Evolutionary conservation across 2,888 invertebrate genomes (phyloP).

Genomic region (Amphipoea lucens): DNA sequence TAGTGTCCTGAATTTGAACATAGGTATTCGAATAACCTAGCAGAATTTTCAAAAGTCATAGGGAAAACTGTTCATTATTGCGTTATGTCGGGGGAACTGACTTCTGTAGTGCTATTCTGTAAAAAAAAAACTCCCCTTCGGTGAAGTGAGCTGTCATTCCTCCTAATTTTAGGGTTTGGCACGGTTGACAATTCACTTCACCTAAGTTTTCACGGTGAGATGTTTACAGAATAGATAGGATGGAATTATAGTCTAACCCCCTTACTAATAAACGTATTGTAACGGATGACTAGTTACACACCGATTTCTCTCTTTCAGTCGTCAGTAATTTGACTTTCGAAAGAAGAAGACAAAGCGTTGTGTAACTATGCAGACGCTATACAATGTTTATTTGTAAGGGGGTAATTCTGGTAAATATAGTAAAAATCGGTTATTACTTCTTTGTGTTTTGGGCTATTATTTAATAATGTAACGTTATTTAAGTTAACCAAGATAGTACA

Average conservation of each 20-base stretch:
- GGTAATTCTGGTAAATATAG: not conserved
- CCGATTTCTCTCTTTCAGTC: too few species aligned
- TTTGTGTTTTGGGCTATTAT: not conserved
- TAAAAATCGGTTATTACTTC: not conserved
- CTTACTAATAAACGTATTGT: too few species aligned
- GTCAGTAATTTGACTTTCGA: too few species aligned
- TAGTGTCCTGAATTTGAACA: not conserved
- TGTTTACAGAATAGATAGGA: not conserved
- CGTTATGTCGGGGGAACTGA: not conserved
- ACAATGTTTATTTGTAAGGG: too few species aligned
- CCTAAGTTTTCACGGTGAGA: not conserved
- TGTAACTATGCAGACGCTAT: too few species aligned
- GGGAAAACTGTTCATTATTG: not conserved
- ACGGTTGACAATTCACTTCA: not conserved
- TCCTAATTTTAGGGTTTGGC: not conserved
- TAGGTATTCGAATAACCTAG: not conserved
- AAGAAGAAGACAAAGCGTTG: too few species aligned
- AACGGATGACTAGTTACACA: too few species aligned
- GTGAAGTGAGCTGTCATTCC: not conserved
- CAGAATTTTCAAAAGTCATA: not conserved
- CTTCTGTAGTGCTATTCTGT: not conserved
- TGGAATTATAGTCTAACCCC: not conserved
- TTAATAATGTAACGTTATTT: not conserved
- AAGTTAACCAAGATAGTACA: not conserved
- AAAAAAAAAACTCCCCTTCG: not conserved